Conservation (phyloP, 2,113 vertebrate genomes). For the Lathamus discolor region DNA sequence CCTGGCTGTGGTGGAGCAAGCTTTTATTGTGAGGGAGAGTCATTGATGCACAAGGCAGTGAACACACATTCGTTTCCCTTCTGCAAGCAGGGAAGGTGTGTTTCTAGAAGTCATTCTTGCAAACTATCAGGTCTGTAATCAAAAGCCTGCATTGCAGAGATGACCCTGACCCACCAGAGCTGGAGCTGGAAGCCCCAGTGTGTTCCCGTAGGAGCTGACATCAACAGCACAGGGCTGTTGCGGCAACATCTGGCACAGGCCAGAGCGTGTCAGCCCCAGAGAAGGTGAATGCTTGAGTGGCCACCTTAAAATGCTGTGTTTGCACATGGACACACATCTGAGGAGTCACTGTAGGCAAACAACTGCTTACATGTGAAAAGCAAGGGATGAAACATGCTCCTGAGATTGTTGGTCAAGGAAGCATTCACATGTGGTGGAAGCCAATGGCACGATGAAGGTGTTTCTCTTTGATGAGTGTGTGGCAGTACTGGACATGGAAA, state of each 20-base stretch:
- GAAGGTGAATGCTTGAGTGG: neutral
- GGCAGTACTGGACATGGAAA: neutral
- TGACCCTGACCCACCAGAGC: neutral
- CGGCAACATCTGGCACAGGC: neutral
- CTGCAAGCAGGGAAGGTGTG: neutral
- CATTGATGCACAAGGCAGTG: neutral
- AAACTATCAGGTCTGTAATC: neutral
- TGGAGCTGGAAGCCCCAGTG: neutral
- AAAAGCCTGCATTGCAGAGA: neutral
- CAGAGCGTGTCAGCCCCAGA: neutral
- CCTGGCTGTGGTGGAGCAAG: neutral
- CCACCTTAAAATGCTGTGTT: neutral
- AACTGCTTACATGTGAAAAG: neutral
- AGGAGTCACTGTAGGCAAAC: neutral
- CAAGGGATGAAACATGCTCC: neutral
- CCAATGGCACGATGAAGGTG: neutral
- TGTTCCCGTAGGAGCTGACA: neutral
- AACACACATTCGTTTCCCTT: neutral
- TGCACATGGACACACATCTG: neutral
- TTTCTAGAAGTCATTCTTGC: neutral
- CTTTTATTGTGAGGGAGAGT: neutral
- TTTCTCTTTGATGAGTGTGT: neutral
- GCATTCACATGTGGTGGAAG: neutral
- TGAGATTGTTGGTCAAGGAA: neutral
- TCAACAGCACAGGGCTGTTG: fast-evolving